These are phyloP conservation scores for Eupithecia dodoneata DNA, from an alignment of 2,888 invertebrate species.

Conservation along the genomic window DNA sequence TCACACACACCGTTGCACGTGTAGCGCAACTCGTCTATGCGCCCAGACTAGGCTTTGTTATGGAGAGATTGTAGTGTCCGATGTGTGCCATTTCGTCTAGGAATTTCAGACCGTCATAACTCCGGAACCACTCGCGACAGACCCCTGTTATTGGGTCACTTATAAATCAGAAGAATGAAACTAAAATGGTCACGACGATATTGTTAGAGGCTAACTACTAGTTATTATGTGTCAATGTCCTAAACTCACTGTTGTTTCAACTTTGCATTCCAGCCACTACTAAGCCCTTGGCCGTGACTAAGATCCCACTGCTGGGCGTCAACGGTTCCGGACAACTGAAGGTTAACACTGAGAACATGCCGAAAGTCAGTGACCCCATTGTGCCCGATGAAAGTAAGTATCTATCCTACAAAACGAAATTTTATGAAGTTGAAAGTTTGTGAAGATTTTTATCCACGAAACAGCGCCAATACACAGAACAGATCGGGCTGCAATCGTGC, in stretches of 20 bases:
- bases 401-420: background rate
- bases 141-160: no score
- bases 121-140: no score
- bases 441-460: background rate
- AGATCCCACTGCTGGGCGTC: slow-evolving; percentile 71
- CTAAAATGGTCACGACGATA: no score
- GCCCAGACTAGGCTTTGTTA: no score
- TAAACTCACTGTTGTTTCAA: background rate
- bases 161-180: no score
- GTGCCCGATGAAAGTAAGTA: slow-evolving; percentile 71
- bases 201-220: background rate
- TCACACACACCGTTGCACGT: no score
- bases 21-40: no score
- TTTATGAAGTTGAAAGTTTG: background rate
- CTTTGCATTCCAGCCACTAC: slow-evolving; percentile 46
- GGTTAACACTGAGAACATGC: slow-evolving; percentile 56
- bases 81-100: no score
- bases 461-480: background rate
- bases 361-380: slow-evolving; percentile 76
- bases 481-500: no score
- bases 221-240: background rate
- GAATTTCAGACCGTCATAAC: no score
- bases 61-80: no score
- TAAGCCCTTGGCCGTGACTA: slow-evolving; percentile 55
- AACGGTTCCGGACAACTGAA: slow-evolving; percentile 77